phyloP scores from a whole-genome alignment of 2,888 invertebrate species.

The Tachina fera region DNA sequence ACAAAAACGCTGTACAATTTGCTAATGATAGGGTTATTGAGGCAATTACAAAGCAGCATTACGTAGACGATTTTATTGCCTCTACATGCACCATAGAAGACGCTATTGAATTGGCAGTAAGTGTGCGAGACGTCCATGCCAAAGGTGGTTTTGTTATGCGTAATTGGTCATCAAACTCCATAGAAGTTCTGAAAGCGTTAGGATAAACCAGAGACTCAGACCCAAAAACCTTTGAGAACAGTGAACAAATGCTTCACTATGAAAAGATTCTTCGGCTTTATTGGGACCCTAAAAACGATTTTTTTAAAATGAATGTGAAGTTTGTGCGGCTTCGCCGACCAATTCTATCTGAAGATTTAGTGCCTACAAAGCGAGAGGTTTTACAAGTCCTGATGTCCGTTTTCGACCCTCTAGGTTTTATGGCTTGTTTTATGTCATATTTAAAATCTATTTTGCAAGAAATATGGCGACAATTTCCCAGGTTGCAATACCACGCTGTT shows the following conservation, averaged over 20 bases:
- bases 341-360: conserved; percentile 15
- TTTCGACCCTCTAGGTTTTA: conserved; percentile 50
- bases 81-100: conserved; percentile 9
- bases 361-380: conserved; percentile 53
- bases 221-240: conserved; percentile 1
- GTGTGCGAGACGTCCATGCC: conserved; percentile 22
- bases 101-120: conserved; percentile 21
- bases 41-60: conserved; percentile 33
- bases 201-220: conserved; percentile 17
- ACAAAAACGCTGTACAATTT: conserved; percentile 35
- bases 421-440: conserved; percentile 41
- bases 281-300: conserved; percentile 31
- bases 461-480: conserved; percentile 13
- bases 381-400: conserved; percentile 49
- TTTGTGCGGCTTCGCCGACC: conserved; percentile 27
- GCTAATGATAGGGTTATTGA: background rate
- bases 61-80: conserved; percentile 18
- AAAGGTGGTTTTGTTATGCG: conserved; percentile 37
- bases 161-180: conserved; percentile 49
- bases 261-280: conserved; percentile 37
- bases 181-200: conserved; percentile 21
- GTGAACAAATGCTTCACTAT: background rate
- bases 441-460: conserved; percentile 40
- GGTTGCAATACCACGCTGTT: conserved; percentile 1
- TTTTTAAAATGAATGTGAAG: conserved; percentile 51